Evolutionary conservation across 2,113 vertebrate genomes (phyloP).

Genomic region (Dipodomys ordii): DNA sequence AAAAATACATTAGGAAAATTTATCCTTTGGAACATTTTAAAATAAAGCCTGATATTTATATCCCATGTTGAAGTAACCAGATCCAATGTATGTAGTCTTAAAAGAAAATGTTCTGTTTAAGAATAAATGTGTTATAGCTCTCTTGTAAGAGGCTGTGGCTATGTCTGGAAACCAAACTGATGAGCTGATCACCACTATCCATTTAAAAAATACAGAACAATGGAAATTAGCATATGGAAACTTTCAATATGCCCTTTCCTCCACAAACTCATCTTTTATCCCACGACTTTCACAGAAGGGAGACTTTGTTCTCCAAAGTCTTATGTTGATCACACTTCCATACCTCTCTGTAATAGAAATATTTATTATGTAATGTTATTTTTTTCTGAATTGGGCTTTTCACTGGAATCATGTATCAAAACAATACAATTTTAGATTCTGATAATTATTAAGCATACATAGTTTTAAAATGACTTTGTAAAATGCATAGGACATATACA

Average conservation of each 20-base stretch:
- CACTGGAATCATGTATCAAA: slow-evolving; percentile 34
- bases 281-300: slow-evolving; percentile 18
- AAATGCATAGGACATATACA: neutral
- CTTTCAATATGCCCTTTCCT: neutral
- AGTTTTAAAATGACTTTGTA: neutral
- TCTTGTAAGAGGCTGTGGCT: neutral
- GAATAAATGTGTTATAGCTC: neutral
- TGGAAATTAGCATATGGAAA: neutral
- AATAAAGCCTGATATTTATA: slow-evolving; percentile 4
- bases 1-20: neutral
- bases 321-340: neutral
- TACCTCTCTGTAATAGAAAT: slow-evolving; percentile 23
- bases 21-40: neutral
- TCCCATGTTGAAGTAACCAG: neutral
- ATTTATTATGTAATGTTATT: neutral
- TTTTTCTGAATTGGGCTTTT: slow-evolving; percentile 11
- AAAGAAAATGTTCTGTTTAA: neutral
- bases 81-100: neutral
- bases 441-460: neutral
- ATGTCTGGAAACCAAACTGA: neutral
- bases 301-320: neutral
- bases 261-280: neutral
- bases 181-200: neutral
- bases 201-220: neutral
- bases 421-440: slow-evolving; percentile 6